Base-by-base conservation (phyloP, 2,797 vertebrate species). In the Sebastes wilsoni region DNA sequence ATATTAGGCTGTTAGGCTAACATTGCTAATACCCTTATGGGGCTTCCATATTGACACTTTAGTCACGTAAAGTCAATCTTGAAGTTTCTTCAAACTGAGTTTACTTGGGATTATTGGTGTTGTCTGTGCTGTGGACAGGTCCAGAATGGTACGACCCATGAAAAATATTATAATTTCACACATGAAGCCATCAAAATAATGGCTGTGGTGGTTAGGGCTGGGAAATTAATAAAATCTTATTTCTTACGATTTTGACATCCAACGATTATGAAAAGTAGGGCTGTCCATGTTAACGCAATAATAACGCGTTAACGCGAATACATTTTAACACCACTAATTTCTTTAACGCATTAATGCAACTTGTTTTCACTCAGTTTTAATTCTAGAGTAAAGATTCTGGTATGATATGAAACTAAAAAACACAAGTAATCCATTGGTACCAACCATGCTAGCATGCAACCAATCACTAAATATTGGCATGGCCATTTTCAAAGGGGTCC, bases 11-110 rank as follows among this genome's bases (percentile, higher is more conserved):
- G 38, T 32, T 66, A n/a, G 73, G 61, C 75, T 74, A 80, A 85
- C 67, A 78, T 74, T 54, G 54, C 42, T 87, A 66, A 87, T 69
- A 77, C 60, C 54, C 46, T 72, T 74, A 25, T 67, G 75, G 67
- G 25, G 46, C 62, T 85, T 82, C 78, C 80, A 55, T 77, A 84
- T 72, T 75, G 56, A 69, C 75, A 55, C 30, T 60, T 55, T 10
- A 65, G 56, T 64, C 66, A 83, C n/a, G 23, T 38, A 83, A 59
- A 72, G 14, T 61, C n/a, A 66, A 69, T 80, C 25, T 66, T 54
- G 5, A 66, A 70, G 46, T 80, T 77, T 74, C 58, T 58, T 74
- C 5, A 49, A 42, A 68, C 8, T 58, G 20, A 77, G 30, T 72
- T 83, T 78, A 64, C 34, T 46, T 76, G 23, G 18, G 25, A 54